phyloP scores from a whole-genome alignment of 2,113 vertebrate genomes.

The Lasiurus cinereus region DNA sequence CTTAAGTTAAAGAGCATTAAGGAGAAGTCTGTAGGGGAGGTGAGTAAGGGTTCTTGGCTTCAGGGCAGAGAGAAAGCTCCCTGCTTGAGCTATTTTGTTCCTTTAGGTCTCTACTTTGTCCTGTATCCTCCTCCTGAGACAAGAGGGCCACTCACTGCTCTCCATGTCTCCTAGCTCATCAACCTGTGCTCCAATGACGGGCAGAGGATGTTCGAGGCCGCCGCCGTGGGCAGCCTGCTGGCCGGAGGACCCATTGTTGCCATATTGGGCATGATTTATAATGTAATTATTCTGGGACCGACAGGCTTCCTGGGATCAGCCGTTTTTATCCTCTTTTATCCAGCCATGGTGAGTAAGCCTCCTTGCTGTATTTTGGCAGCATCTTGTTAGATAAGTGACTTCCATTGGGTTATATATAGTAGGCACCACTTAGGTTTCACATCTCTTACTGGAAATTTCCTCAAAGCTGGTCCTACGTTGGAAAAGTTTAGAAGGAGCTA shows the following conservation, averaged over 20 bases:
- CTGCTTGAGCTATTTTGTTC: background rate
- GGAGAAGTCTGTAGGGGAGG: conserved; percentile 95
- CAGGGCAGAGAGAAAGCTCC: background rate
- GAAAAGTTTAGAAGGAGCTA: background rate
- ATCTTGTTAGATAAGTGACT: background rate
- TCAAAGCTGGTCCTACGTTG: background rate
- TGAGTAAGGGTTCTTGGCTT: conserved; percentile 72
- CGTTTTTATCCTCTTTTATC: conserved; percentile 96
- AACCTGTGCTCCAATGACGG: conserved; percentile 96
- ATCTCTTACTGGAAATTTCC: conserved; percentile 34
- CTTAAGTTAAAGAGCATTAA: conserved; percentile 93
- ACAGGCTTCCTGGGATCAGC: conserved; percentile 95
- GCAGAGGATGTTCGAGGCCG: conserved; percentile 96
- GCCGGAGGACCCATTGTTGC: conserved; percentile 95
- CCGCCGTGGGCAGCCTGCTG: conserved; percentile 94
- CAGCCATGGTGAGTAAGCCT: conserved; percentile 93
- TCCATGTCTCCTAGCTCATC: conserved; percentile 90
- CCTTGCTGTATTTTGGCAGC: background rate
- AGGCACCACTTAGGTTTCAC: background rate
- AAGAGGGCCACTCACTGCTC: background rate
- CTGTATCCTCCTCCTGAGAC: background rate
- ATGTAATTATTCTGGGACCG: conserved; percentile 93
- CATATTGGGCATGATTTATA: conserved; percentile 94
- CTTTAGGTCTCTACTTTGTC: background rate
- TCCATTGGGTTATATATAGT: background rate